Percentiles rank a stretch among this genome's conserved stretches.
These are phyloP conservation scores for Uloborus plumipes DNA, from an alignment of 2,888 invertebrate species.

Conservation along the genomic window DNA sequence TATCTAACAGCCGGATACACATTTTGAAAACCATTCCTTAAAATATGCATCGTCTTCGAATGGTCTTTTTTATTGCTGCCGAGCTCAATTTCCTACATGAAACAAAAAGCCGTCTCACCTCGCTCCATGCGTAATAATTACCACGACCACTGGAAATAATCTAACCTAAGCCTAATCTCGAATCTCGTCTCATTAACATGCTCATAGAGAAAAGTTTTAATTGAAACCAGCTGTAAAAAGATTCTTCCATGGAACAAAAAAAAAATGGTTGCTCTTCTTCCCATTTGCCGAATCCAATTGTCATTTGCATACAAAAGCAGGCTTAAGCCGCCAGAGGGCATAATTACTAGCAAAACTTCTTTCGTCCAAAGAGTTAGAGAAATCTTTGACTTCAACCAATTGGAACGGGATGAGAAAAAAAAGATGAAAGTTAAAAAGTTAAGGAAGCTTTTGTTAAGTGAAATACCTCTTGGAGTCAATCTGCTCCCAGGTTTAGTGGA, in stretches of 20 bases:
- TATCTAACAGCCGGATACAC: no score
- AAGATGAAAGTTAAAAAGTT: no score
- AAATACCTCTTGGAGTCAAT: no score
- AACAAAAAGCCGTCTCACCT: no score
- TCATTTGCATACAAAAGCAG: constrained; percentile 47
- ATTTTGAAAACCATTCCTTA: no score
- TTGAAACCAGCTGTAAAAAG: constrained; percentile 46
- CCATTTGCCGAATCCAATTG: constrained; percentile 39
- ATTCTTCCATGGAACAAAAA: constrained; percentile 10
- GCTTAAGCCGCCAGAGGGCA: constrained; percentile 24
- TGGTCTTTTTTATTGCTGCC: no score
- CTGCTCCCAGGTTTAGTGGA: no score
- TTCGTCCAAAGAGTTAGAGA: constrained; percentile 34
- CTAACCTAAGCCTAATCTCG: constrained; percentile 37
- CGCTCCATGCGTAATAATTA: no score
- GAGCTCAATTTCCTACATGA: no score
- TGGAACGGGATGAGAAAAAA: background rate
- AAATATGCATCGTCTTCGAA: no score
- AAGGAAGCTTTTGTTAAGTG: no score
- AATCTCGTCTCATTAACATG: constrained; percentile 53
- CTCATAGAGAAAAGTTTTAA: constrained; percentile 51
- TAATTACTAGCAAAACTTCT: constrained; percentile 53
- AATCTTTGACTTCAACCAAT: constrained; percentile 48
- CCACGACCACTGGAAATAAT: no score
- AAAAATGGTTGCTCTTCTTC: constrained; percentile 23